Conservation (phyloP, 2,113 vertebrate genomes). For the Caranx ignobilis region DNA sequence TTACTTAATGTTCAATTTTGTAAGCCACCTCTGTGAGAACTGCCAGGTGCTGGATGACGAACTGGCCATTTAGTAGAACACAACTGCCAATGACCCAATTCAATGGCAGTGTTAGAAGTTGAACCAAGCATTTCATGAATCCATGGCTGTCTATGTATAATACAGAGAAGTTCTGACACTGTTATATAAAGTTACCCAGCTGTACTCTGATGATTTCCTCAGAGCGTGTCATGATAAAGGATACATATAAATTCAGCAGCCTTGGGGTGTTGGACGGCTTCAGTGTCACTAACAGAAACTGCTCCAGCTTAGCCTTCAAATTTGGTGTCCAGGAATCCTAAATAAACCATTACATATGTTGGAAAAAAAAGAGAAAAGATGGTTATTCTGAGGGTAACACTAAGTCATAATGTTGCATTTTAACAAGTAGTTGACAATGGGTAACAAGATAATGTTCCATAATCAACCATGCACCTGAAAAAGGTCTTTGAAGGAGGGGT, state of each 20-base stretch:
- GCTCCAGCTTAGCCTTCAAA: constrained; percentile 89
- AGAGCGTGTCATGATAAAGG: constrained; percentile 78
- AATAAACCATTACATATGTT: constrained; percentile 19
- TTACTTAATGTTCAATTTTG: background rate
- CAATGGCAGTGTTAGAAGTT: background rate
- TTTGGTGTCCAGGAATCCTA: constrained; percentile 93
- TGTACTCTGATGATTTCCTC: background rate
- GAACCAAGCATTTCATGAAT: background rate
- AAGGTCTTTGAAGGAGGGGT: constrained; percentile 94
- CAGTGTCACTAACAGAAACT: constrained; percentile 87
- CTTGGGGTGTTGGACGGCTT: constrained; percentile 87
- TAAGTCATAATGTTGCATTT: background rate
- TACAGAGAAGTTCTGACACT: background rate
- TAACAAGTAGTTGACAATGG: background rate
- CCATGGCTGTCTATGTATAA: background rate
- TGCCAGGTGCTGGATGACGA: constrained; percentile 9
- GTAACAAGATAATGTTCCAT: background rate
- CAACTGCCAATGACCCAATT: constrained; percentile 14
- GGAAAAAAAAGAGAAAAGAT: background rate
- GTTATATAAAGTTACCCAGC: background rate
- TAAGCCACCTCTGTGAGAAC: background rate
- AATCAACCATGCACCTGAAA: constrained; percentile 86
- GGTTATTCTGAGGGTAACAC: background rate
- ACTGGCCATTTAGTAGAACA: constrained; percentile 5
- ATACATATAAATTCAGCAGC: constrained; percentile 94